These are phyloP conservation scores for Stegostoma tigrinum DNA, from an alignment of 2,113 vertebrate genomes.

Conservation along the genomic window DNA sequence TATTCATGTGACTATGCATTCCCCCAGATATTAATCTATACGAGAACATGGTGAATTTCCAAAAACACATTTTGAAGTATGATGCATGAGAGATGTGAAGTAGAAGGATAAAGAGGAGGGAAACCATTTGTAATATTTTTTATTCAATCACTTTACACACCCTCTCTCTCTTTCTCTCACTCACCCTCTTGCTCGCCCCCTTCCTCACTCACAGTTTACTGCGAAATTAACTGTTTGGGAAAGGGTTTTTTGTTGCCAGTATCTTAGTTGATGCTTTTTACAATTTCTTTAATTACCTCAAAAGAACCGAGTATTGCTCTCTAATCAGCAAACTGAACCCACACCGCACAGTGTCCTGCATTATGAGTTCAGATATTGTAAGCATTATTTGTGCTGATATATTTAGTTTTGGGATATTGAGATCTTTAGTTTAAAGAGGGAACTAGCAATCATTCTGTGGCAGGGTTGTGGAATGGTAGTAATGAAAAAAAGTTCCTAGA, in stretches of 20 bases:
- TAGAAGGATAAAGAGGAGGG: background rate
- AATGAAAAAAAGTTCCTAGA: background rate
- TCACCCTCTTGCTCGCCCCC: background rate
- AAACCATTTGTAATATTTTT: background rate
- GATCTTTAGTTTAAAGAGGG: background rate
- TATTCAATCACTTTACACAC: too few relatives aligned
- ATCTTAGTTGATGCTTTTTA: background rate
- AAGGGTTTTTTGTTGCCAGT: background rate
- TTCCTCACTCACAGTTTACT: background rate
- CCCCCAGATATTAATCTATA: background rate
- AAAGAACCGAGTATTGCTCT: background rate
- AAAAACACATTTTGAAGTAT: background rate
- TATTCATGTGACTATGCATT: background rate
- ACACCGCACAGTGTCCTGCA: background rate
- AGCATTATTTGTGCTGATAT: background rate
- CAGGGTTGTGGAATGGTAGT: background rate
- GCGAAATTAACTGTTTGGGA: background rate
- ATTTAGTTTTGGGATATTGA: background rate
- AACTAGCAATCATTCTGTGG: background rate
- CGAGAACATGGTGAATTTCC: background rate
- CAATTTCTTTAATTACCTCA: background rate
- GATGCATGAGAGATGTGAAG: background rate
- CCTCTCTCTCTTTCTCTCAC: background rate
- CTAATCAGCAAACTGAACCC: background rate
- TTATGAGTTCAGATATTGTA: background rate